A percentile compares a stretch with the other conserved stretches of the same genome.
phyloP scores from a whole-genome alignment of 2,888 invertebrate genomes.

The Nebria salina region DNA sequence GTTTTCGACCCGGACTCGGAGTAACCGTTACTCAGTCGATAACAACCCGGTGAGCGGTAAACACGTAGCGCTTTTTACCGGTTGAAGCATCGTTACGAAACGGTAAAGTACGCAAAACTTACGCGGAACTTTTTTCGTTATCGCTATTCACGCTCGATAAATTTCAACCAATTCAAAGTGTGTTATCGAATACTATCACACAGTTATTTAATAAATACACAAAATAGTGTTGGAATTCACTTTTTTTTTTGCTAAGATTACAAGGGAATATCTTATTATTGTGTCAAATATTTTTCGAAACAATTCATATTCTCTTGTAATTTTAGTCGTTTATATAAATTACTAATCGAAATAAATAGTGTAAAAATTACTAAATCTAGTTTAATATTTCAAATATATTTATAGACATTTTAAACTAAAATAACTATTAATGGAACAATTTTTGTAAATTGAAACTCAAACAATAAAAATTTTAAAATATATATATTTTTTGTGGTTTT shows the following conservation, averaged over 20 bases:
- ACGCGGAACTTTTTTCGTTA: constrained; percentile 25
- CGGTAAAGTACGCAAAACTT: constrained; percentile 17
- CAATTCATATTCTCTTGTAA: neutral
- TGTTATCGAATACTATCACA: neutral
- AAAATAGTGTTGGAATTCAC: neutral
- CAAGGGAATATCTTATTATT: neutral
- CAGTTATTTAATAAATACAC: neutral
- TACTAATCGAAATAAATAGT: too few species aligned
- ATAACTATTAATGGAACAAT: too few species aligned
- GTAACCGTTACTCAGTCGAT: constrained; percentile 39
- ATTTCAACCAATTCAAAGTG: constrained; percentile 19
- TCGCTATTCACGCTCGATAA: constrained; percentile 28
- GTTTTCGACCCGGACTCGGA: constrained; percentile 29
- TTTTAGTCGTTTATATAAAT: neutral
- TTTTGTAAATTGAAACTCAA: neutral
- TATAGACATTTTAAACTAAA: too few species aligned
- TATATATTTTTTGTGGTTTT: neutral
- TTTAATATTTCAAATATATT: too few species aligned
- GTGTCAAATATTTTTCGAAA: neutral
- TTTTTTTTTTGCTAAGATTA: neutral
- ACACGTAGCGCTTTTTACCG: constrained; percentile 29
- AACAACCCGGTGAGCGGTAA: constrained; percentile 28
- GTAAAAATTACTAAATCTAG: too few species aligned
- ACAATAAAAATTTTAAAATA: neutral
- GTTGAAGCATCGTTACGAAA: neutral